Percentiles rank a stretch among this genome's conserved stretches.
These are phyloP conservation scores for Argyrosomus regius DNA, from an alignment of 2,797 vertebrate genomes.

Conservation along the genomic window DNA sequence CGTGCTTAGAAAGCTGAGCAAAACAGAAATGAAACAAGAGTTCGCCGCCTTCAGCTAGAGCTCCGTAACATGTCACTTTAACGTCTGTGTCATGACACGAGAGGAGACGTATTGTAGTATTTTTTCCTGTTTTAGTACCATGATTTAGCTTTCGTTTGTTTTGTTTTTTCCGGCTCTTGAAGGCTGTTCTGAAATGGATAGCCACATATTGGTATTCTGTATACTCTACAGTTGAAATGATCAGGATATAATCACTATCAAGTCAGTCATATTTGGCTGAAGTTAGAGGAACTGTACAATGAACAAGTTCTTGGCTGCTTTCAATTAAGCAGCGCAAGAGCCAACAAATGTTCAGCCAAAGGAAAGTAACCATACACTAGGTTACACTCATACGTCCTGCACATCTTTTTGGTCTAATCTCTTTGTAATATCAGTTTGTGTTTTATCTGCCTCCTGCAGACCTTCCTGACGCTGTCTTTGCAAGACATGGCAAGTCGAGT, in stretches of 20 bases:
- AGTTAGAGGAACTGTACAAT: not conserved
- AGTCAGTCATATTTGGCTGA: not conserved
- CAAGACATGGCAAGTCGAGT: conserved; percentile 99
- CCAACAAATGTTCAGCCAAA: not conserved
- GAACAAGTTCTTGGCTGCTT: not conserved
- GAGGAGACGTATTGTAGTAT: not conserved
- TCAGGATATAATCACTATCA: not conserved
- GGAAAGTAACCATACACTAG: not conserved
- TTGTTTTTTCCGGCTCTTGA: no score
- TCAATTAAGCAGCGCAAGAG: not conserved
- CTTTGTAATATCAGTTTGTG: not conserved
- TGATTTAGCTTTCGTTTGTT: not conserved
- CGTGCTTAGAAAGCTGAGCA: not conserved
- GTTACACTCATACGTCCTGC: not conserved
- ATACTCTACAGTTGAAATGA: not conserved
- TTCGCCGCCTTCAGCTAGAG: not conserved
- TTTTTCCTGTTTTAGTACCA: not conserved
- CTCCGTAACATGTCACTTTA: not conserved
- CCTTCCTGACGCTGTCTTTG: conserved; percentile 97
- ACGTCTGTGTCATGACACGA: not conserved
- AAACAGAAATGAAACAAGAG: conserved; percentile 1
- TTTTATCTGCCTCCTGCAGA: conserved; percentile 80
- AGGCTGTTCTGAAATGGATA: not conserved
- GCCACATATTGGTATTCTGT: no score
- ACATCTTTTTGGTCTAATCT: not conserved